Evolutionary conservation across 1,140 invertebrate species (phyloP), one percentile per base, ranked within the genome.

Genomic region (Arctopsyche grandis): DNA sequence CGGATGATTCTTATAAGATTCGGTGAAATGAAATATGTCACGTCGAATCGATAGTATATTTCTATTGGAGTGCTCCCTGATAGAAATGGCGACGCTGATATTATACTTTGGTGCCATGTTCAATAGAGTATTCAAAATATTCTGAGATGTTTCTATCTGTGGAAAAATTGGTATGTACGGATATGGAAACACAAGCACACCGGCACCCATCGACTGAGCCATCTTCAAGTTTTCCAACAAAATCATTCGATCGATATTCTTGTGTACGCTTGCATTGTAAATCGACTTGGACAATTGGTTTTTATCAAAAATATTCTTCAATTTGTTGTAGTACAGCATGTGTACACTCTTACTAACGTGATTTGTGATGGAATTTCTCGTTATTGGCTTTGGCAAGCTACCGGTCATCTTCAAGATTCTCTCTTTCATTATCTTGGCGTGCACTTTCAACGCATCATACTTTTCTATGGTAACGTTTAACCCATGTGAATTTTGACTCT

Each of bases 381-480:
- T 56, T 26, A 24, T 56, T 10, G 43, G 19, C 14, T 56, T 21
- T 3, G 7, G 5, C 0, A 76, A 19, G 9, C 22, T 52, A 26
- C 73, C 21, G 10, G 74, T 69, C 74, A 82, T 73, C 22, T 60
- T 76, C 22, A 10, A 19, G 19, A 82, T 79, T 43, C 69, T 82
- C 22, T 75, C 78, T 60, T 80, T 80, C 81, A 82, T 82, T 5
- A 82, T 79, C 7, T 77, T 70, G 9, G 71, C 26, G 24, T 82
- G 79, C 12, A 82, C 74, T 78, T 82, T 82, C 46, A 79, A 66
- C 9, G 81, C 79, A 69, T 82, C 81, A 66, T 76, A 82, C 48
- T 82, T 82, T 80, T 82, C 81, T 66, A 82, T 79, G 12, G 75
- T 69, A 3, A 82, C 16, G 26, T 81, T 75, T 21, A 22, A 29